phyloP scores from a whole-genome alignment of 1,140 invertebrate genomes.

The Pygmarrhopalites habei region DNA sequence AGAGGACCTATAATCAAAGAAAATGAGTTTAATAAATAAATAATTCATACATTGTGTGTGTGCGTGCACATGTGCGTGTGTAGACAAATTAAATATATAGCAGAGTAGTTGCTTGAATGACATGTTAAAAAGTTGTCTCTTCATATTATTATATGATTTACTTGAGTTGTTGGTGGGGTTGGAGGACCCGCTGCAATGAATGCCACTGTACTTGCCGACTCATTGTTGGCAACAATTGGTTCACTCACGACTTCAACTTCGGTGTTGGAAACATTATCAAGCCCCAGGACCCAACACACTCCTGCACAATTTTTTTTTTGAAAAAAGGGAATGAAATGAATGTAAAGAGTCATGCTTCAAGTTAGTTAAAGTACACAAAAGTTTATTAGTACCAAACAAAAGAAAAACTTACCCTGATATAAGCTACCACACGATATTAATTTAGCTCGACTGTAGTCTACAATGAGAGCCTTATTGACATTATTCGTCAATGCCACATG shows the following conservation, averaged over 20 bases:
- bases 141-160: slow-evolving; percentile 8
- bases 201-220: slow-evolving; percentile 85
- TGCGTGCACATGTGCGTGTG: no score
- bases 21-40: slow-evolving; percentile 1
- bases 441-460: slow-evolving; percentile 79
- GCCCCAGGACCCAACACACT: slow-evolving; percentile 35
- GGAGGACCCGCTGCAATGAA: slow-evolving; percentile 92
- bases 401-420: no score
- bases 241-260: slow-evolving; percentile 33
- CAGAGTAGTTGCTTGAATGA: not conserved
- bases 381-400: no score
- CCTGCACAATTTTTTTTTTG: no score
- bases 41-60: not conserved
- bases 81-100: not conserved
- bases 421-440: slow-evolving; percentile 90
- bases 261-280: slow-evolving; percentile 37
- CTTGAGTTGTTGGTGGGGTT: slow-evolving; percentile 60
- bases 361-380: no score
- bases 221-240: slow-evolving; percentile 68
- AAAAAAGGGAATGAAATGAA: no score
- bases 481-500: slow-evolving; percentile 73
- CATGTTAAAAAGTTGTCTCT: not conserved
- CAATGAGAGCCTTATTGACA: slow-evolving; percentile 90
- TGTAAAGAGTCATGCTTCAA: no score
- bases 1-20: slow-evolving; percentile 66